Evolutionary conservation across 2,113 vertebrate species (phyloP).

Genomic region (Pedionomus torquatus): DNA sequence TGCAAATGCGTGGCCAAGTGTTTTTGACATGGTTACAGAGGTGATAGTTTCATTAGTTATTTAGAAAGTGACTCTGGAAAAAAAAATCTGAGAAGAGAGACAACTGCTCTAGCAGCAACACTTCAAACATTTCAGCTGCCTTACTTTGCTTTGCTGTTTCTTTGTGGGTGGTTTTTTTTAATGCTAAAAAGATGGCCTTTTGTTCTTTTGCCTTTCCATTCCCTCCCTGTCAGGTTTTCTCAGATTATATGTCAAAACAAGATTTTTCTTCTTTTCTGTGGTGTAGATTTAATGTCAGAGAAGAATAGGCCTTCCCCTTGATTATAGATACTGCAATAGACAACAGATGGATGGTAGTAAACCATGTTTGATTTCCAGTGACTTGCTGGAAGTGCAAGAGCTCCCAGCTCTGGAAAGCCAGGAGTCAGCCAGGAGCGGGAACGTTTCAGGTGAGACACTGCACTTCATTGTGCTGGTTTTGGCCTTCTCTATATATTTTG

Average conservation of each 20-base stretch:
- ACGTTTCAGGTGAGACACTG: neutral
- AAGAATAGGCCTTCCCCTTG: neutral
- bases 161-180: neutral
- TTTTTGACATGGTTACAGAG: neutral
- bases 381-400: neutral
- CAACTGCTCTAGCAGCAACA: neutral
- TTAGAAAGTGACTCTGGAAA: neutral
- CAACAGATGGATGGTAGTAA: neutral
- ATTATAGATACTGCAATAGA: neutral
- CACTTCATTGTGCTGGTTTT: neutral
- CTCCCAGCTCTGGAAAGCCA: neutral
- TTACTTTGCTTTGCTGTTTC: neutral
- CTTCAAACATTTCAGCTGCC: neutral
- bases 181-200: neutral
- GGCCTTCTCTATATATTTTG: neutral
- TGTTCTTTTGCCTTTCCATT: neutral
- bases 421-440: neutral
- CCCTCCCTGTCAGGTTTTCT: conserved; percentile 1
- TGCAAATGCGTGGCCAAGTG: neutral
- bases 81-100: neutral
- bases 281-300: neutral
- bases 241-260: conserved; percentile 23
- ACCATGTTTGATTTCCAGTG: neutral
- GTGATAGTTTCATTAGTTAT: neutral
- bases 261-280: neutral